Evolutionary conservation across 2,888 invertebrate species (phyloP).

Genomic region (Spilosoma lubricipeda): DNA sequence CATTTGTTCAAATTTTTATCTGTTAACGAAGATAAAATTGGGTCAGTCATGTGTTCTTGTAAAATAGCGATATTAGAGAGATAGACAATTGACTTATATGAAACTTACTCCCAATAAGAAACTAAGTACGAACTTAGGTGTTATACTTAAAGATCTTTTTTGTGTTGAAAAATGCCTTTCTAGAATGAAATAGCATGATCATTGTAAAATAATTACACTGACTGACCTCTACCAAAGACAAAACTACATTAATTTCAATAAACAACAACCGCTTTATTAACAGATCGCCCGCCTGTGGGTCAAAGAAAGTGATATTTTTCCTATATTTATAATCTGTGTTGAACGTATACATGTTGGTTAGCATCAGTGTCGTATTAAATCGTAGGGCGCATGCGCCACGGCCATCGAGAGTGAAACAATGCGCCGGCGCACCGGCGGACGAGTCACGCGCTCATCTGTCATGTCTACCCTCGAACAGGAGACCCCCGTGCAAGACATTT

Average conservation of each 20-base stretch:
- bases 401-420: slow-evolving; percentile 59
- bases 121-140: no score
- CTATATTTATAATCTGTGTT: slow-evolving; percentile 49
- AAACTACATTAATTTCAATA: slow-evolving; percentile 1
- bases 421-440: slow-evolving; percentile 47
- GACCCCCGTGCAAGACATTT: slow-evolving; percentile 60
- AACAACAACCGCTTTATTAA: slow-evolving; percentile 15
- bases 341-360: slow-evolving; percentile 43
- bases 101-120: no score
- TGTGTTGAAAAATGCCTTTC: background rate
- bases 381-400: slow-evolving; percentile 50
- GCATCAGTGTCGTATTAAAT: slow-evolving; percentile 51
- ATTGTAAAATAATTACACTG: background rate
- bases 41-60: background rate
- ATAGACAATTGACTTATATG: no score
- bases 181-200: background rate
- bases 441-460: slow-evolving; percentile 69
- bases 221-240: background rate
- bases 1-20: background rate
- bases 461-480: slow-evolving; percentile 52
- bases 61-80: background rate
- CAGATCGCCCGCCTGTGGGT: slow-evolving; percentile 16
- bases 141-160: no score
- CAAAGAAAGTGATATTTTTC: slow-evolving; percentile 52
- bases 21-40: background rate